These are phyloP conservation scores for Laupala kohalensis DNA, from an alignment of 1,140 invertebrate genomes.

Conservation along the genomic window DNA sequence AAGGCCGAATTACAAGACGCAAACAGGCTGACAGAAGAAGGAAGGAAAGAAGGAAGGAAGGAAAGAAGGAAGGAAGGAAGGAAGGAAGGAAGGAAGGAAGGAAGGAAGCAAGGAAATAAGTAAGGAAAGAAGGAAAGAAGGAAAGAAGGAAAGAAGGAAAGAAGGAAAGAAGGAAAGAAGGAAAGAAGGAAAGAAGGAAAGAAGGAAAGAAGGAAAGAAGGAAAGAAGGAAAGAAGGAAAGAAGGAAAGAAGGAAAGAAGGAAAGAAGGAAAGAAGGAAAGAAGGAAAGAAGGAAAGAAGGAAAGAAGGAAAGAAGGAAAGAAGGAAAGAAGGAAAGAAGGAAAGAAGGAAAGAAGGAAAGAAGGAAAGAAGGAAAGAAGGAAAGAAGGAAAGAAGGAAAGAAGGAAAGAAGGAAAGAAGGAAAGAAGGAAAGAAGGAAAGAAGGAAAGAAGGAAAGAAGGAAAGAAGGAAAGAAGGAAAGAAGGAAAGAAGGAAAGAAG, in stretches of 20 bases:
- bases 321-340: not conserved
- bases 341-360: conserved; percentile 1
- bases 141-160: conserved; percentile 7
- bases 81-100: conserved; percentile 11
- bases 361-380: conserved; percentile 5
- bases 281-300: conserved; percentile 5
- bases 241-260: conserved; percentile 7
- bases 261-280: conserved; percentile 6
- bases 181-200: conserved; percentile 8
- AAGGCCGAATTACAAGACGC: too few species aligned
- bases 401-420: conserved; percentile 1
- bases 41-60: conserved; percentile 13
- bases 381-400: conserved; percentile 7
- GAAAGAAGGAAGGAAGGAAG: conserved; percentile 8
- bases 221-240: not conserved
- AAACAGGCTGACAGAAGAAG: too few species aligned
- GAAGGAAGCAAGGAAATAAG: conserved; percentile 4
- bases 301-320: not conserved
- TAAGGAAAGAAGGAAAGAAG: conserved; percentile 7
- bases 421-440: conserved; percentile 5
- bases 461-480: conserved; percentile 6
- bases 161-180: conserved; percentile 7
- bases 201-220: conserved; percentile 8
- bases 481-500: conserved; percentile 6
- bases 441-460: conserved; percentile 6